Evolutionary conservation across 2,888 invertebrate species (phyloP).

Genomic region (Cantharis flavilabris): DNA sequence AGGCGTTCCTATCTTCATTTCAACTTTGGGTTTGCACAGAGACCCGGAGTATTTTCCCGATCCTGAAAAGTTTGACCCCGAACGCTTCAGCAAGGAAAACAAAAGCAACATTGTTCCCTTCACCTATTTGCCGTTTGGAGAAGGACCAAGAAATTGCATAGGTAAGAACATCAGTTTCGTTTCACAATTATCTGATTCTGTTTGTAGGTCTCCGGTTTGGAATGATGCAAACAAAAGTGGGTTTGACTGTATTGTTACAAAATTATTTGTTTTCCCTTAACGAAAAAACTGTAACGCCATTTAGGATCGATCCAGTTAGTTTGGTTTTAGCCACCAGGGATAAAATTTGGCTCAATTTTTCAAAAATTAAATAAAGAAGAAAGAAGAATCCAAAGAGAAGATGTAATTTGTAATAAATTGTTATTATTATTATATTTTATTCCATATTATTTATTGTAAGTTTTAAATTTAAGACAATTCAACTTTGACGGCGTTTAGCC

Average conservation of each 20-base stretch:
- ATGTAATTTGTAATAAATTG: too few relatives aligned
- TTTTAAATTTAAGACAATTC: too few relatives aligned
- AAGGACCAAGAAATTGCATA: conserved; percentile 63
- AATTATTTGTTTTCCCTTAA: conserved; percentile 54
- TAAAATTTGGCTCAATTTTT: conserved; percentile 56
- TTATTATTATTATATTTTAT: too few relatives aligned
- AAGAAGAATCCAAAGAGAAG: too few relatives aligned
- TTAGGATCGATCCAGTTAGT: conserved; percentile 52
- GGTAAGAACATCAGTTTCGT: conserved; percentile 48
- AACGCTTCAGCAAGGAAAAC: conserved; percentile 39
- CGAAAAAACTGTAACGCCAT: conserved; percentile 52
- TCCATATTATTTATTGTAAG: too few relatives aligned
- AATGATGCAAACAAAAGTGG: conserved; percentile 58
- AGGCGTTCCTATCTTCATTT: conserved; percentile 10
- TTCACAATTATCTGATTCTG: not conserved
- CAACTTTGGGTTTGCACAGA: conserved; percentile 12
- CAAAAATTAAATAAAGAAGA: conserved; percentile 11
- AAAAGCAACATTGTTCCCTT: conserved; percentile 59
- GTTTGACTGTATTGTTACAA: conserved; percentile 54
- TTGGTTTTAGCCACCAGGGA: conserved; percentile 55
- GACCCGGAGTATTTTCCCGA: conserved; percentile 20
- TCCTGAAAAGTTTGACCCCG: conserved; percentile 23
- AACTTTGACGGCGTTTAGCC: not conserved
- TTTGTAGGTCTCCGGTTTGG: conserved; percentile 58
- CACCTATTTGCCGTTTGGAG: conserved; percentile 63